Evolutionary conservation across 2,888 invertebrate genomes (phyloP), one percentile per base, ranked within the genome.

Genomic region (Cosmorhoe ocellata): DNA sequence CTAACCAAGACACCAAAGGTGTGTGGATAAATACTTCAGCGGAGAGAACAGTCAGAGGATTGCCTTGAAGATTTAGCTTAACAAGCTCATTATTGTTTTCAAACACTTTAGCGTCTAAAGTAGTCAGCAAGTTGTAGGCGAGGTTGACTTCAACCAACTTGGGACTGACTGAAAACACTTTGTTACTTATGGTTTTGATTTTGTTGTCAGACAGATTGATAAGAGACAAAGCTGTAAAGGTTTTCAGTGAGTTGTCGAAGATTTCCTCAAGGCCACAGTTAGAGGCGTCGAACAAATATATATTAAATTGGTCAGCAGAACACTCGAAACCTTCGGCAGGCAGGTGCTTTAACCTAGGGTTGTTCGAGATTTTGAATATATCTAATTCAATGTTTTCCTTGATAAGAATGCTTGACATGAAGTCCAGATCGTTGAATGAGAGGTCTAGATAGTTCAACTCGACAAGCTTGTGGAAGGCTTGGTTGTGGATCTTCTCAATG

Each of bases 221-320:
- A 1, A 91, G 92, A 1, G 92, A 91, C 61, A 96, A 74, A 28
- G 93, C 93, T 1, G 94, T 93, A 92, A 96, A 95, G 1, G 93
- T 92, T 59, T 92, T 91, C 70, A 96, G 93, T 0, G 94, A 93
- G 58, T 92, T 91, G 58, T 92, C 91, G 34, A 91, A 91, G 45
- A 94, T 83, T 51, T 90, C 90, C 39, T 92, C 91, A 12, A 96
- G 89, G 7, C 93, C 93, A 71, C 96, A 96, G 71, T 94, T 92
- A 2, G 94, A 93, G 12, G 95, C 93, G 61, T 96, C 95, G 67
- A 96, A 93, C 33, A 92, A 89, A 72, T 93, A 93, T 51, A 94
- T 92, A 58, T 92, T 93, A 67, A 92, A 93, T 67, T 91, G 88
- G 45, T 91, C 91, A 28, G 91, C 92, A 22, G 90, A 89, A 60